Percentiles rank a stretch among this genome's conserved stretches.
These are phyloP conservation scores for Drosophila littoralis DNA, from an alignment of 1,140 invertebrate genomes.

Conservation along the genomic window DNA sequence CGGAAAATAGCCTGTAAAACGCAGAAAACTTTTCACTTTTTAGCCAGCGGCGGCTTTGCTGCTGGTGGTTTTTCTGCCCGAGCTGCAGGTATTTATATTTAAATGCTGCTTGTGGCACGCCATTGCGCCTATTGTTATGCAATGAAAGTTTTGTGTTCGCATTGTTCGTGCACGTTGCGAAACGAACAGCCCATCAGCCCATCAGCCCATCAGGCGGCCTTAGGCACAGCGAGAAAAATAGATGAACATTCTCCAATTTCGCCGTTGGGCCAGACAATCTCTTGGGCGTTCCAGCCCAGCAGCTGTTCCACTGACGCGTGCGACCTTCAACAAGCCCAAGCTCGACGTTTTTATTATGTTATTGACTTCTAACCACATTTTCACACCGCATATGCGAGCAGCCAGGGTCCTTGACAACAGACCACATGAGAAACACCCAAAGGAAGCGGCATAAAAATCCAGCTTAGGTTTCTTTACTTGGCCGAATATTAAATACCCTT, in stretches of 20 bases:
- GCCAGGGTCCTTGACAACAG: constrained; percentile 53
- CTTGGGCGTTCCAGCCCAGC: constrained; percentile 4
- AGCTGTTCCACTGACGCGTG: constrained; percentile 23
- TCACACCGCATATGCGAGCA: constrained; percentile 65
- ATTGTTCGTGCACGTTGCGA: constrained; percentile 35
- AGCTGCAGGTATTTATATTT: constrained; percentile 79
- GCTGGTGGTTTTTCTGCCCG: constrained; percentile 53
- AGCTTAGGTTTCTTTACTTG: not conserved
- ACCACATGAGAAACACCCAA: constrained; percentile 21
- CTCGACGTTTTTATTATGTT: constrained; percentile 76
- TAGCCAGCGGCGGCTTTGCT: constrained; percentile 48
- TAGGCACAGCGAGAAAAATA: not conserved
- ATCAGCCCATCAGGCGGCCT: not conserved
- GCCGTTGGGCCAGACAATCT: constrained; percentile 2
- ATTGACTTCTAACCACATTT: constrained; percentile 81
- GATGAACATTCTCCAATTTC: not conserved
- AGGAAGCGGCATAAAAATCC: constrained; percentile 9
- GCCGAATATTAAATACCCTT: not conserved
- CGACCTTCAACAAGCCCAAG: constrained; percentile 58
- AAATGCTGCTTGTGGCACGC: constrained; percentile 75
- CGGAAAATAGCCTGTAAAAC: constrained; percentile 66
- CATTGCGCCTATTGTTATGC: constrained; percentile 81
- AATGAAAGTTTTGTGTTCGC: constrained; percentile 72
- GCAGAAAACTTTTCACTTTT: constrained; percentile 70
- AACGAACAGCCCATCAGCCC: not conserved